Evolutionary conservation across 2,113 vertebrate genomes (phyloP).

Genomic region (Gadus chalcogrammus): DNA sequence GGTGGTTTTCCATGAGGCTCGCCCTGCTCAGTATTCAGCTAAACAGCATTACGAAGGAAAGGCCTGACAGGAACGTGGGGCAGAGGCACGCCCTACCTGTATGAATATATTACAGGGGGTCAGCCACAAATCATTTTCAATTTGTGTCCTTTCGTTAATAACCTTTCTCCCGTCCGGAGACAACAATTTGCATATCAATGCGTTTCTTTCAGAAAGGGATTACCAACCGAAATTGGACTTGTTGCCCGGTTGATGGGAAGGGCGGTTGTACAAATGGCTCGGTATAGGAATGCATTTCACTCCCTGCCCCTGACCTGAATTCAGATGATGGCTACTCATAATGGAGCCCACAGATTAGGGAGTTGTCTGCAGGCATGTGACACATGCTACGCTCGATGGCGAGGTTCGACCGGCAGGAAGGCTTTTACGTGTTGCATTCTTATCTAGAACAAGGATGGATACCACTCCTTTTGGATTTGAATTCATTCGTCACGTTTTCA

Average conservation of each 20-base stretch:
- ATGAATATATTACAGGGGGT: constrained; percentile 45
- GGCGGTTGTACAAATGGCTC: constrained; percentile 40
- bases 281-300: constrained; percentile 30
- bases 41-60: no score
- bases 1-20: no score
- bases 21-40: no score
- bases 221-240: constrained; percentile 56
- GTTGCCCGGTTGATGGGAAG: constrained; percentile 50
- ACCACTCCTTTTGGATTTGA: no score
- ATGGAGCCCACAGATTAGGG: background rate
- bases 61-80: background rate
- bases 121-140: constrained; percentile 47
- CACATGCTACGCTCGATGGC: no score
- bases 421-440: no score
- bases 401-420: no score
- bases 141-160: constrained; percentile 52
- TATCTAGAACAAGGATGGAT: no score
- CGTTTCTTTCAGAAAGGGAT: constrained; percentile 44
- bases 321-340: constrained; percentile 23
- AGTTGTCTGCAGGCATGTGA: background rate
- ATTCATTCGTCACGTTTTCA: no score
- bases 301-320: constrained; percentile 28
- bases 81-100: background rate
- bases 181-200: constrained; percentile 60
- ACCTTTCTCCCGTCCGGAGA: constrained; percentile 40